A percentile compares a stretch with the other conserved stretches of the same genome.
These are phyloP conservation scores for Fundulus diaphanus DNA, from an alignment of 2,797 vertebrate species.

Conservation along the genomic window DNA sequence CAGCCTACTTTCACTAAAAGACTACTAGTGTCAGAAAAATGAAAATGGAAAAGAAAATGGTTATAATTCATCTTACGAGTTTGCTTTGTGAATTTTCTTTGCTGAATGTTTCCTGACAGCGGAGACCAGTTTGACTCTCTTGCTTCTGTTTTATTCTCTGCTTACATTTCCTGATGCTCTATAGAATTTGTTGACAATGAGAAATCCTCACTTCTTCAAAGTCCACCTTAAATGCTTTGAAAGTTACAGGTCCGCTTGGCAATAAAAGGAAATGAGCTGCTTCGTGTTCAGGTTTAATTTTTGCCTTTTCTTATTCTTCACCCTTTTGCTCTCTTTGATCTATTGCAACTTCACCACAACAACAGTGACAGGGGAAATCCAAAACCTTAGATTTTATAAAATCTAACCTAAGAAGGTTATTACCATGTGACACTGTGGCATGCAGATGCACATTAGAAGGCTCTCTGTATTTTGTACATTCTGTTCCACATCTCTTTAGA, in stretches of 20 bases:
- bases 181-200: neutral
- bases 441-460: conserved; percentile 19
- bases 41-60: no score
- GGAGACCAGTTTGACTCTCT: neutral
- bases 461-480: conserved; percentile 71
- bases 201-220: neutral
- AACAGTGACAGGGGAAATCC: neutral
- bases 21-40: no score
- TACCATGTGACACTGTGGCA: conserved; percentile 11
- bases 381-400: neutral
- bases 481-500: conserved; percentile 47
- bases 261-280: neutral
- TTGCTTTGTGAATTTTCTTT: neutral
- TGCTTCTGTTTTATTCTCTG: neutral
- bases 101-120: neutral
- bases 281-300: neutral
- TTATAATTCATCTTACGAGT: neutral
- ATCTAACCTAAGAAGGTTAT: neutral
- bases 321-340: neutral
- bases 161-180: neutral
- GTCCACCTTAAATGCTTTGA: neutral
- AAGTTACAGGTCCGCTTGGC: neutral
- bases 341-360: neutral
- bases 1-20: no score
- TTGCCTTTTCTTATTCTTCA: neutral